A percentile compares a stretch with the other conserved stretches of the same genome.
Conservation (phyloP, 2,888 invertebrate genomes). For the Stictocephala bisonia region DNA sequence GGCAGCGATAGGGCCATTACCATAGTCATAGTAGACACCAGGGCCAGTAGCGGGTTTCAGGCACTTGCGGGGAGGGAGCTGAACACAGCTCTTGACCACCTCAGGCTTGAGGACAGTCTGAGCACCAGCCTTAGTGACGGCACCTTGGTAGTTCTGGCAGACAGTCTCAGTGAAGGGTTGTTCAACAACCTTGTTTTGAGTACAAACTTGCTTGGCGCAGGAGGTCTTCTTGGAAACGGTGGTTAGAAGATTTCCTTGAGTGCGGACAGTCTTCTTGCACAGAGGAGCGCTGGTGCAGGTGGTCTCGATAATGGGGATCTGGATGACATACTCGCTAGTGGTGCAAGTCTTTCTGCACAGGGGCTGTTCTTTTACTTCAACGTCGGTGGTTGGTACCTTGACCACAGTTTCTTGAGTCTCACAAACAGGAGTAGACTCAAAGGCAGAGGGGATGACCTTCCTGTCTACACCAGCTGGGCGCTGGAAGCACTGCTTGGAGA, state of each 20-base stretch:
- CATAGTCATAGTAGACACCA: background rate
- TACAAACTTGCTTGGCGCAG: slow-evolving; percentile 10
- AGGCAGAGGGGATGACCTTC: background rate
- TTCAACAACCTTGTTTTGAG: background rate
- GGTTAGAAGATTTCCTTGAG: slow-evolving; percentile 26
- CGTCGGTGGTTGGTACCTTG: slow-evolving; percentile 12
- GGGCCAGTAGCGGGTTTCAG: slow-evolving; percentile 1
- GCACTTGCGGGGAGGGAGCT: slow-evolving; percentile 26
- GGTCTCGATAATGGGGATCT: slow-evolving; percentile 35
- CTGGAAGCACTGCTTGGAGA: slow-evolving; percentile 21
- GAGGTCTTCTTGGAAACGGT: slow-evolving; percentile 12
- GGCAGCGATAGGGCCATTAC: too few relatives aligned
- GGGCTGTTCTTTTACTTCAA: background rate
- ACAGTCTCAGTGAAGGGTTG: slow-evolving; percentile 9
- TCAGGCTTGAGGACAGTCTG: slow-evolving; percentile 26
- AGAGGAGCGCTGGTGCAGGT: slow-evolving; percentile 26
- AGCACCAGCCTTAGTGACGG: background rate
- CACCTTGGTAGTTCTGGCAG: slow-evolving; percentile 28
- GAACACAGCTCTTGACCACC: slow-evolving; percentile 19
- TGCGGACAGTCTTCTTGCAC: slow-evolving; percentile 28
- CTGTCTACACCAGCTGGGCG: background rate
- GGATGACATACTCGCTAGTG: slow-evolving; percentile 31
- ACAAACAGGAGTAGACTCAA: background rate
- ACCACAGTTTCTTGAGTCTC: background rate
- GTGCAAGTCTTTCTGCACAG: slow-evolving; percentile 34